A percentile compares a stretch with the other conserved stretches of the same genome.
phyloP scores from a whole-genome alignment of 2,888 invertebrate species.

The Dynastes tityus region DNA sequence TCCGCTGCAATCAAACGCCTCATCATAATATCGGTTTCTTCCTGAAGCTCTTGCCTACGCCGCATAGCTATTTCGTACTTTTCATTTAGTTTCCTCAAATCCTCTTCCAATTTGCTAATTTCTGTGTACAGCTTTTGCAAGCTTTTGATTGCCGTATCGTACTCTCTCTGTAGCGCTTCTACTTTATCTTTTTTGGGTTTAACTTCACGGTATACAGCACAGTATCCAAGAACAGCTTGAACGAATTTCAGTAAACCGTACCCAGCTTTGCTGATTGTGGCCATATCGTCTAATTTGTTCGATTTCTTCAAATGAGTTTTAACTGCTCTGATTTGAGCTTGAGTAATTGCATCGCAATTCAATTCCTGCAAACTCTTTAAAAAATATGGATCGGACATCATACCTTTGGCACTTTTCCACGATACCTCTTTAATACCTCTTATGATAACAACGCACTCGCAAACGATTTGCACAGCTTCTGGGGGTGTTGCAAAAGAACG shows the following conservation, averaged over 20 bases:
- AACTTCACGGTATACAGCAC: conserved; percentile 88
- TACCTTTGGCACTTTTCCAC: conserved; percentile 91
- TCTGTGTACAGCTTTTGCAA: conserved; percentile 84
- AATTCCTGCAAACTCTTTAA: conserved; percentile 86
- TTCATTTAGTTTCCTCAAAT: conserved; percentile 79
- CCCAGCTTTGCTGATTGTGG: conserved; percentile 88
- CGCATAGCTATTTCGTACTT: conserved; percentile 86
- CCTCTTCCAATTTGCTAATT: conserved; percentile 80
- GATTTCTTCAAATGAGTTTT: conserved; percentile 82
- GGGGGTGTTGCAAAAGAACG: conserved; percentile 94
- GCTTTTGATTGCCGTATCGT: conserved; percentile 75
- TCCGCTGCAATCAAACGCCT: conserved; percentile 87
- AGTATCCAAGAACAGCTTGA: conserved; percentile 90
- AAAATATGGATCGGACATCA: conserved; percentile 94
- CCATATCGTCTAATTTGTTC: conserved; percentile 87
- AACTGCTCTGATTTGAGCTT: conserved; percentile 80
- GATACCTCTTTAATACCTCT: conserved; percentile 81
- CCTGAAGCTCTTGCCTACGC: conserved; percentile 78
- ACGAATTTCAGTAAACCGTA: conserved; percentile 89
- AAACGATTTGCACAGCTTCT: conserved; percentile 89
- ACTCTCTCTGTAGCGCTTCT: conserved; percentile 83
- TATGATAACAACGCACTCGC: conserved; percentile 91
- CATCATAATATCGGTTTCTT: conserved; percentile 88
- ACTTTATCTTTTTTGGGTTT: conserved; percentile 90
- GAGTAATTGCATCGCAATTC: conserved; percentile 86